Evolutionary conservation across 2,797 vertebrate species (phyloP).

Genomic region (Heterohyrax brucei): DNA sequence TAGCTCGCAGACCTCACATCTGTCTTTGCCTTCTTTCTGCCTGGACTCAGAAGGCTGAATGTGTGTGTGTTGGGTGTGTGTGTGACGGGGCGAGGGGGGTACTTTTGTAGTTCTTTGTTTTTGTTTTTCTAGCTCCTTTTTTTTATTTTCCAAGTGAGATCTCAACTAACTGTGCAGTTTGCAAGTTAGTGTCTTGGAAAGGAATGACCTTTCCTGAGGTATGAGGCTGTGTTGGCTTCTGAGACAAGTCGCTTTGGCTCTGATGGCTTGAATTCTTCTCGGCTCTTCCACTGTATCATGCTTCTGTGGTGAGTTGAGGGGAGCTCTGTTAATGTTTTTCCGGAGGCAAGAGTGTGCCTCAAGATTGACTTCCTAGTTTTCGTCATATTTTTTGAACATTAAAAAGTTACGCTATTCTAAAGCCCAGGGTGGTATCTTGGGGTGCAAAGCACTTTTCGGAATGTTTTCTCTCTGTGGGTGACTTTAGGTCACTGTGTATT

Average conservation of each 20-base stretch:
- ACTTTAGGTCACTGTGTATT: not conserved
- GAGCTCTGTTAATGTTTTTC: not conserved
- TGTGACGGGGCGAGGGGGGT: too few species aligned
- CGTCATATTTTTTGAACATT: not conserved
- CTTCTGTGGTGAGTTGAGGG: not conserved
- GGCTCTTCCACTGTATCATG: not conserved
- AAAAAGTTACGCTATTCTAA: not conserved
- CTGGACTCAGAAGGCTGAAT: not conserved
- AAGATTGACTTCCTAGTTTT: not conserved
- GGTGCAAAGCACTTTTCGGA: not conserved
- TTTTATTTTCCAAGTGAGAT: not conserved
- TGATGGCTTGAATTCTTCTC: not conserved
- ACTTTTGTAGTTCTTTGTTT: not conserved
- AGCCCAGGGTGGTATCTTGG: not conserved
- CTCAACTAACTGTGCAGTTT: not conserved
- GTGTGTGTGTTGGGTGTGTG: not conserved
- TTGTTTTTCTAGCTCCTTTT: not conserved
- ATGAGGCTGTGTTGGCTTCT: too few species aligned
- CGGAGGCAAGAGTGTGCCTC: too few species aligned
- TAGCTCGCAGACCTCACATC: not conserved
- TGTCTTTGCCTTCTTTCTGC: not conserved
- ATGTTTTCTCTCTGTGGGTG: not conserved
- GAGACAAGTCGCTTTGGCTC: not conserved
- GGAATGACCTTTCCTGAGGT: not conserved
- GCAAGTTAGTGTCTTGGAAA: not conserved